Evolutionary conservation across 2,113 vertebrate species (phyloP).

Genomic region (Nesoenas mayeri): DNA sequence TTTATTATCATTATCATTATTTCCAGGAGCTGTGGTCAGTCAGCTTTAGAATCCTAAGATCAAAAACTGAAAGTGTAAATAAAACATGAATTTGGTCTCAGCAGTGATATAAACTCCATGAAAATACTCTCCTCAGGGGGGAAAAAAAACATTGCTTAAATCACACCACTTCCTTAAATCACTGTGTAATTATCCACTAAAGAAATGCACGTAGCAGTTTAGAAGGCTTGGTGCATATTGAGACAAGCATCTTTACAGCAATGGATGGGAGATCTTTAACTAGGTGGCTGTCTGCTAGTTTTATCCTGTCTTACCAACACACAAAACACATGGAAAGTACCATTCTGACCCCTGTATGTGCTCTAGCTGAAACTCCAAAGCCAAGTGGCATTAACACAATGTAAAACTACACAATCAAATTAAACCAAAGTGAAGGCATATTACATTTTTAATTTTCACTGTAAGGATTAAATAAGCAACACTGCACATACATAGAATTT

Average conservation of each 20-base stretch:
- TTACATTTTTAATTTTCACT: neutral
- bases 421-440: neutral
- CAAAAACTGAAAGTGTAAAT: neutral
- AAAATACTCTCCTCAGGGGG: neutral
- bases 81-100: neutral
- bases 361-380: neutral
- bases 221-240: neutral
- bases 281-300: neutral
- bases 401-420: neutral
- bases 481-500: neutral
- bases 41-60: neutral
- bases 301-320: neutral
- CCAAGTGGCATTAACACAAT: neutral
- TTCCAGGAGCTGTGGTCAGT: neutral
- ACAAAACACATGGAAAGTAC: fast-evolving
- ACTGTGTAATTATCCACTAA: neutral
- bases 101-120: neutral
- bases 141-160: neutral
- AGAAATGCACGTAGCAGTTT: neutral
- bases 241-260: neutral
- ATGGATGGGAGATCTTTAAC: neutral
- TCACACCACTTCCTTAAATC: neutral
- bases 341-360: fast-evolving
- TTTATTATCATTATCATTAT: too few relatives aligned
- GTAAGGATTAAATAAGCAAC: neutral